Percentiles rank a stretch among this genome's conserved stretches.
These are phyloP conservation scores for Drosophila sp. DNA, from an alignment of 1,140 invertebrate genomes.

Conservation along the genomic window DNA sequence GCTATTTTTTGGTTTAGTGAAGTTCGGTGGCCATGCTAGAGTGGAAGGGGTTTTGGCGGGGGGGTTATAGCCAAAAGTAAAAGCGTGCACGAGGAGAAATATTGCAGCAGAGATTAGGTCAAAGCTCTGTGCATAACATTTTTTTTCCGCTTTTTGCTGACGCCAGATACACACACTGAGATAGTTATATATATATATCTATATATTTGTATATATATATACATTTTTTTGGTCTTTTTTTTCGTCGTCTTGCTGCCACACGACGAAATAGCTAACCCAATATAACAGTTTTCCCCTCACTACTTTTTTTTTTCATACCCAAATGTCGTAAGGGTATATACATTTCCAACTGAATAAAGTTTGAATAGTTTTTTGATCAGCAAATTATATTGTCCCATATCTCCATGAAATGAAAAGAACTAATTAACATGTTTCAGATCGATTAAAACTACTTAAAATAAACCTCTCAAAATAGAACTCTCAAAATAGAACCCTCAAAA, in stretches of 20 bases:
- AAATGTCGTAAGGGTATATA: background rate
- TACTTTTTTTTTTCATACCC: background rate
- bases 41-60: background rate
- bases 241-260: conserved; percentile 25
- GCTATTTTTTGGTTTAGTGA: conserved; percentile 1
- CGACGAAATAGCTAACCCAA: conserved; percentile 45
- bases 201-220: conserved; percentile 1
- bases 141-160: conserved; percentile 51
- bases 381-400: no score
- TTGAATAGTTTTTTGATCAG: no score
- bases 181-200: conserved; percentile 21
- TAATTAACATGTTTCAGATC: no score
- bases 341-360: background rate
- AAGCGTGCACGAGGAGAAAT: conserved; percentile 63
- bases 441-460: no score
- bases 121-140: conserved; percentile 74
- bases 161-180: conserved; percentile 40
- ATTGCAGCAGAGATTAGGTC: conserved; percentile 79
- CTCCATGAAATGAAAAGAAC: no score
- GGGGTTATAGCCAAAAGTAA: conserved; percentile 38
- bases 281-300: conserved; percentile 34
- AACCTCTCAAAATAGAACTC: no score
- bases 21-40: background rate
- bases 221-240: conserved; percentile 18
- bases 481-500: no score